Conservation (phyloP, 2,888 invertebrate genomes). For the Eristalis tenax region DNA sequence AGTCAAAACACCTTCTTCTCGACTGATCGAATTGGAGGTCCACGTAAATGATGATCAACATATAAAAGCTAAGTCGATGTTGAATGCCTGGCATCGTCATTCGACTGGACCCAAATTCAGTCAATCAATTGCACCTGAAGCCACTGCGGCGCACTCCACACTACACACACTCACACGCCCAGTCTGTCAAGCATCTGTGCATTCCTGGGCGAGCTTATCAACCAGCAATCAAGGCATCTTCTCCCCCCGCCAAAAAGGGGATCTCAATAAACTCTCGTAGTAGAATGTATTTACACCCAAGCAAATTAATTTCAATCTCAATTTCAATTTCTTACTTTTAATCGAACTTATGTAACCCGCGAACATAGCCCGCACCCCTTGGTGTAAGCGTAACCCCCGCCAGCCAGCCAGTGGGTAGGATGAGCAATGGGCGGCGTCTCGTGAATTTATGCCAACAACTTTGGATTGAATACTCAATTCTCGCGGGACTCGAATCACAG, state of each 20-base stretch:
- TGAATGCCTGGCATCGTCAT: no score
- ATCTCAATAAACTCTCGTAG: constrained; percentile 28
- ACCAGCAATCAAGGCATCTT: neutral
- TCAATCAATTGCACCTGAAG: no score
- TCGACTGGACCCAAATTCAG: no score
- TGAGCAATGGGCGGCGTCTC: constrained; percentile 63
- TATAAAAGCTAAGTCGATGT: no score
- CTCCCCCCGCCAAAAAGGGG: neutral
- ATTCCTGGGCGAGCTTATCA: neutral
- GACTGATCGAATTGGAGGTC: no score
- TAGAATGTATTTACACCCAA: constrained; percentile 15
- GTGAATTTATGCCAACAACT: constrained; percentile 67
- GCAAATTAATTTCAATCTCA: constrained; percentile 52
- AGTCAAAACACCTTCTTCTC: no score
- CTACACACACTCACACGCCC: neutral
- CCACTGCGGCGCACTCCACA: neutral
- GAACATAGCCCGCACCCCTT: neutral
- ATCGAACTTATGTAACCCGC: constrained; percentile 63
- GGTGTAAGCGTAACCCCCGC: constrained; percentile 9
- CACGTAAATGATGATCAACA: no score
- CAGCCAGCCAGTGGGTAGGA: constrained; percentile 32
- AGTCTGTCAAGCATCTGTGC: neutral
- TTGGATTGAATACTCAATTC: constrained; percentile 68
- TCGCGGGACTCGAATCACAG: constrained; percentile 9
- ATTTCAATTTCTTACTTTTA: constrained; percentile 50